These are phyloP conservation scores for Melieria crassipennis DNA, from an alignment of 2,888 invertebrate genomes.

Conservation along the genomic window DNA sequence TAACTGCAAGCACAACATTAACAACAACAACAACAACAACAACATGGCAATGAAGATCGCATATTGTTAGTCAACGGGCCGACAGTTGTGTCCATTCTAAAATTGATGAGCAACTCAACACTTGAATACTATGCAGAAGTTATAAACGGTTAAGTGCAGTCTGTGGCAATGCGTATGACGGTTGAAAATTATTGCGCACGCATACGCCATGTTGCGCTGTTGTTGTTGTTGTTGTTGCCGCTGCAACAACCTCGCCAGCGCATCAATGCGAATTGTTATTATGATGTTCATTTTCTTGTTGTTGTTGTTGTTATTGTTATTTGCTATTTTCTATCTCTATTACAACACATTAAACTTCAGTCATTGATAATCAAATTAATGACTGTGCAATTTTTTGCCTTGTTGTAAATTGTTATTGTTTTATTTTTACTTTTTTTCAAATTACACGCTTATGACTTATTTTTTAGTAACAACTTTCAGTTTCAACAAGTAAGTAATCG, in stretches of 20 bases:
- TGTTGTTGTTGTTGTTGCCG: constrained; percentile 1
- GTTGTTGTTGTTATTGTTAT: too few relatives aligned
- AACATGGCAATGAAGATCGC: background rate
- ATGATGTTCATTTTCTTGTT: too few relatives aligned
- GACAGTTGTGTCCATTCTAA: background rate
- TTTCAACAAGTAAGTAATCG: constrained; percentile 21
- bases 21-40: background rate
- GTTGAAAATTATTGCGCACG: constrained; percentile 4
- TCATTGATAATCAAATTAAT: constrained; percentile 19
- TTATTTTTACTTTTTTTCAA: constrained; percentile 13
- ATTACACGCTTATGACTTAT: background rate
- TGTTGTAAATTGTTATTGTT: background rate
- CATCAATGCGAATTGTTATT: background rate
- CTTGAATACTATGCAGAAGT: background rate
- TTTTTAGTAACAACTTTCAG: constrained; percentile 12
- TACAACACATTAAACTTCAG: background rate
- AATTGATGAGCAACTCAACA: background rate
- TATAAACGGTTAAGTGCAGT: background rate
- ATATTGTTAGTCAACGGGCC: background rate
- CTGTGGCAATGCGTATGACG: background rate
- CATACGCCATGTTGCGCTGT: background rate
- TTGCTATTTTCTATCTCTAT: too few relatives aligned
- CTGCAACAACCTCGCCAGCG: constrained; percentile 3
- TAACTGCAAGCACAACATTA: background rate
- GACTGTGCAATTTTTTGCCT: background rate